phyloP scores from a whole-genome alignment of 2,797 vertebrate species.

The Amniataba percoides region DNA sequence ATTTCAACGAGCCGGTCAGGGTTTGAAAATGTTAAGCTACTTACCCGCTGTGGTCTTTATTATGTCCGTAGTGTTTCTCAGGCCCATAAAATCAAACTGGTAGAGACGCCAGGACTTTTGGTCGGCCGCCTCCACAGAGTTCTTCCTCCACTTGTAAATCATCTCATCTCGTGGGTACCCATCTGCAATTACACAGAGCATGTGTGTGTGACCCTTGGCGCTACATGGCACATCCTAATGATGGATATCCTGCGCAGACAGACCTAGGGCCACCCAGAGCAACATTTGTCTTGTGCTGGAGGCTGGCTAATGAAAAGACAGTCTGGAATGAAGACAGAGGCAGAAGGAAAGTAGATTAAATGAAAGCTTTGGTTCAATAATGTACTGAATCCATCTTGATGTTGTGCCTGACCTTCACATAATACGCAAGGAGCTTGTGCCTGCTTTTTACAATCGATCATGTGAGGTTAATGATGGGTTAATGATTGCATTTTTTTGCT shows the following conservation, averaged over 20 bases:
- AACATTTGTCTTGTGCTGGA: slow-evolving; percentile 70
- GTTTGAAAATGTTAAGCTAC: background rate
- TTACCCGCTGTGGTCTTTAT: slow-evolving; percentile 93
- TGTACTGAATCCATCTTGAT: slow-evolving; percentile 68
- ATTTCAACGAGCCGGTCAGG: background rate
- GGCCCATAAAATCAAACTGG: slow-evolving; percentile 97
- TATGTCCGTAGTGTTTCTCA: slow-evolving; percentile 93
- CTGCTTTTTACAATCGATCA: slow-evolving; percentile 54
- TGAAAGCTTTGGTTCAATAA: slow-evolving; percentile 72
- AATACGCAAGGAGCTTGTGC: slow-evolving; percentile 36
- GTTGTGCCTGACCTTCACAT: slow-evolving; percentile 68
- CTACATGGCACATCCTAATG: slow-evolving; percentile 62
- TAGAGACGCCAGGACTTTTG: slow-evolving; percentile 98
- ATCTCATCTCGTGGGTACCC: slow-evolving; percentile 97
- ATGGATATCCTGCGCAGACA: slow-evolving; percentile 66
- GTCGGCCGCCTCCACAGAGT: slow-evolving; percentile 94
- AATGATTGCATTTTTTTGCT: slow-evolving; percentile 45
- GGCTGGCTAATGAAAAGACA: slow-evolving; percentile 77
- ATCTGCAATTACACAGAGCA: slow-evolving; percentile 87
- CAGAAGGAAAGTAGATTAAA: slow-evolving; percentile 71
- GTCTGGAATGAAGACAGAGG: slow-evolving; percentile 70
- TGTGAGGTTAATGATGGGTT: slow-evolving; percentile 55
- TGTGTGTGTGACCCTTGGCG: slow-evolving; percentile 62
- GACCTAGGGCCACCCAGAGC: slow-evolving; percentile 60
- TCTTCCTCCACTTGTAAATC: slow-evolving; percentile 97